Base-by-base conservation (phyloP, 2,797 vertebrate species). In the Hippopotamyrus pictus region DNA sequence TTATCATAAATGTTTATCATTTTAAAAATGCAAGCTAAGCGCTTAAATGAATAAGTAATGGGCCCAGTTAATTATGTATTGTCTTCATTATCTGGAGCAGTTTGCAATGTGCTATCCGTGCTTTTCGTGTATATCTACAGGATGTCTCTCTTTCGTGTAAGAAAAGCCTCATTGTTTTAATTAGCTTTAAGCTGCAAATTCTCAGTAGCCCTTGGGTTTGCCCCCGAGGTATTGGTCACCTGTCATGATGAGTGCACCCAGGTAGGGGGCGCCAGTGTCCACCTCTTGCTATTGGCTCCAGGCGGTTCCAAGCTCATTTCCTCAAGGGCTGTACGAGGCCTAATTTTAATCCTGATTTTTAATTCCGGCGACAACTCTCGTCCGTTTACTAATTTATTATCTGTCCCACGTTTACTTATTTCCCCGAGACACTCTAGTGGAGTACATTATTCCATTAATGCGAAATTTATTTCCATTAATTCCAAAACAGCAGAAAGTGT, bases 321-420 rank as follows among this genome's bases (percentile, higher is more conserved):
- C 22, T 50, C 22, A 17, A 29, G 83, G 48, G 50, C 50, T 17
- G 83, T 7, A 51, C 46, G 6, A 17, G 50, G 48, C 83, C 46
- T 86, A 79, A 46, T 79, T 79, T 79, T 79, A 79, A 79, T 79
- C 73, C 73, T 79, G 37, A 85, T n/a, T 53, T 85, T 51, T 85
- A 50, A 29, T 86, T 86, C 83, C 25, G 22, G 29, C 5, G 19
- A 50, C 50, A 12, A n/a, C 46, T 86, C 11, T 3, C 48, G 8
- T 59, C 85, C 53, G 19, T 37, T 57, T 54, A 41, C 53, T 57
- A 59, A 87, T 41, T 87, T 54, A 59, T 57, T 41, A 59, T 57
- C 51, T n/a, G 53, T 54, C 17, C 85, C 53, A 7, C 33, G 51
- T 57, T 37, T 57, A 87, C 22, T 57, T 87, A 19, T 54, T 54